Conservation (phyloP, 2,888 invertebrate species). For the Melinaea marsaeus region DNA sequence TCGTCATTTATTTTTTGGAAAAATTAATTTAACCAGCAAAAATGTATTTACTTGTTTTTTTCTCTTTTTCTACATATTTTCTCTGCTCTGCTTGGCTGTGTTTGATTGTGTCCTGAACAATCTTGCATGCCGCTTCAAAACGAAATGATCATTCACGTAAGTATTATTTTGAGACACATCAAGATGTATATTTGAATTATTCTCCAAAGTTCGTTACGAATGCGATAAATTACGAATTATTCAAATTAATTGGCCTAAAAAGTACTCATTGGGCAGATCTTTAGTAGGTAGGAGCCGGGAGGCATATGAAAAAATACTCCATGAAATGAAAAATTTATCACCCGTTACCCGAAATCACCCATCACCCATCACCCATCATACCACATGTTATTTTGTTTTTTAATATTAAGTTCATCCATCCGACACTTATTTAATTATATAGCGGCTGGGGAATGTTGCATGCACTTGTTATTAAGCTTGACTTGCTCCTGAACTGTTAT, state of each 20-base stretch:
- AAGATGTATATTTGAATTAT: slow-evolving; percentile 47
- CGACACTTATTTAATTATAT: slow-evolving; percentile 68
- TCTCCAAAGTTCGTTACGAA: slow-evolving; percentile 35
- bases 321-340: slow-evolving; percentile 44
- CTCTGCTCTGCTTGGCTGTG: slow-evolving; percentile 91
- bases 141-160: slow-evolving; percentile 85
- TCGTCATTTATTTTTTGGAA: slow-evolving; percentile 74
- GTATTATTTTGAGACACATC: slow-evolving; percentile 81
- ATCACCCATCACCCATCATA: slow-evolving; percentile 50
- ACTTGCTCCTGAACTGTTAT: slow-evolving; percentile 19
- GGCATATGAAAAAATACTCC: slow-evolving; percentile 35
- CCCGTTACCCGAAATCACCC: slow-evolving; percentile 64
- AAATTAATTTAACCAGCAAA: slow-evolving; percentile 75
- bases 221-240: slow-evolving; percentile 10
- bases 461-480: slow-evolving; percentile 37
- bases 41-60: slow-evolving; percentile 85
- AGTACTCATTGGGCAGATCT: slow-evolving; percentile 30
- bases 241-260: slow-evolving; percentile 20
- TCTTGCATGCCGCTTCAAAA: slow-evolving; percentile 87
- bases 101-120: slow-evolving; percentile 89
- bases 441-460: slow-evolving; percentile 78
- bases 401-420: slow-evolving; percentile 65
- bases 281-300: slow-evolving; percentile 39
- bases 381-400: slow-evolving; percentile 51
- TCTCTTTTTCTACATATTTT: slow-evolving; percentile 87